phyloP scores from a whole-genome alignment of 2,888 invertebrate genomes.

The Lingula anatina region DNA sequence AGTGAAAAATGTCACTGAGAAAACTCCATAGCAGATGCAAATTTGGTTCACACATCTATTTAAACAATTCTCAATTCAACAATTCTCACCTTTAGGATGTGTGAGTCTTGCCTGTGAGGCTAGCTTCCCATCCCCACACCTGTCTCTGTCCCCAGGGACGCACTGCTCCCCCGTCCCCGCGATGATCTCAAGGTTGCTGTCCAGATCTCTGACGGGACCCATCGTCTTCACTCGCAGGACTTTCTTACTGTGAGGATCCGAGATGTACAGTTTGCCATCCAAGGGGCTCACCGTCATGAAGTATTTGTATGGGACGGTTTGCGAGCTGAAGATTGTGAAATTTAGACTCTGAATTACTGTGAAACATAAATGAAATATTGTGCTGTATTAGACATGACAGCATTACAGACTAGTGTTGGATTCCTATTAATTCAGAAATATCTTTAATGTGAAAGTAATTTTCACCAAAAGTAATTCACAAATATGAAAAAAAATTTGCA shows the following conservation, averaged over 20 bases:
- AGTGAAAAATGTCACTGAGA: too few relatives aligned
- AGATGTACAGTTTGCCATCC: conserved; percentile 91
- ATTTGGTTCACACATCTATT: too few relatives aligned
- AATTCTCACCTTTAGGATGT: conserved; percentile 72
- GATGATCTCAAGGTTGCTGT: conserved; percentile 82
- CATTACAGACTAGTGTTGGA: too few relatives aligned
- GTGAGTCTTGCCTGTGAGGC: conserved; percentile 86
- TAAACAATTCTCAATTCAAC: background rate
- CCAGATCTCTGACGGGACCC: conserved; percentile 47
- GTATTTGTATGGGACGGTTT: conserved; percentile 94
- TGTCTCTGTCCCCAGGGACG: conserved; percentile 57
- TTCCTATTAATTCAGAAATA: too few relatives aligned
- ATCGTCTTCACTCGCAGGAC: conserved; percentile 49
- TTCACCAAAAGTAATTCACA: background rate
- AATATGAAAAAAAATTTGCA: background rate
- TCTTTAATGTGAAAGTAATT: too few relatives aligned
- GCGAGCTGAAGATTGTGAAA: conserved; percentile 62
- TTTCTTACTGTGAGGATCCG: conserved; percentile 68
- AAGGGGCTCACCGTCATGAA: conserved; percentile 94
- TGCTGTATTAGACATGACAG: background rate
- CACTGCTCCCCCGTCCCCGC: conserved; percentile 94
- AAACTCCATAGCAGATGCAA: too few relatives aligned
- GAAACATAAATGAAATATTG: background rate
- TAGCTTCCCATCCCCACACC: conserved; percentile 92
- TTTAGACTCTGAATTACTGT: background rate